Percentiles rank a stretch among this genome's conserved stretches.
phyloP scores from a whole-genome alignment of 2,888 invertebrate species.

The Nebria brevicollis region DNA sequence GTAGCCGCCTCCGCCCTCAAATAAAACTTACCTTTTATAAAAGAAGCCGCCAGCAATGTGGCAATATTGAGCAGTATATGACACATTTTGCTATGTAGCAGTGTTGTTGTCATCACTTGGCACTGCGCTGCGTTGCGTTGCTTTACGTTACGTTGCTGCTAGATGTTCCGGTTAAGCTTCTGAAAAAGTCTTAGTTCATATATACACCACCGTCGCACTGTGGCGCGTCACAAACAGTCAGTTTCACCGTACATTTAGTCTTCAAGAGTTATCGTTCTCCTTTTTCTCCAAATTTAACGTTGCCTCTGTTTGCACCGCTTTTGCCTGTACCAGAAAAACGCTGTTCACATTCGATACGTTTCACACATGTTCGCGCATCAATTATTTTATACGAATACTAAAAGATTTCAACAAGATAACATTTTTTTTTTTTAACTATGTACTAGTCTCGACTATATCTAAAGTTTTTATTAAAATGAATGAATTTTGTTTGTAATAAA shows the following conservation, averaged over 20 bases:
- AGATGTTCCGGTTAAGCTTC: not conserved
- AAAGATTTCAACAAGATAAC: no score
- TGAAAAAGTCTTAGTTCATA: not conserved
- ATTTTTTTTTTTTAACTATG: no score
- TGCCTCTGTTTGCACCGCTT: not conserved
- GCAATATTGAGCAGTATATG: constrained; percentile 5
- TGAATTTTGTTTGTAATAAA: no score
- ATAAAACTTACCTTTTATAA: constrained; percentile 9
- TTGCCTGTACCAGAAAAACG: not conserved
- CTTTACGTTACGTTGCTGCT: not conserved
- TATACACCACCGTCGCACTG: constrained; percentile 1
- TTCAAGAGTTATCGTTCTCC: not conserved
- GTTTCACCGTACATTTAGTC: constrained; percentile 20
- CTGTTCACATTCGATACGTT: not conserved
- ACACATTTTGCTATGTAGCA: constrained; percentile 4
- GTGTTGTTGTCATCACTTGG: not conserved
- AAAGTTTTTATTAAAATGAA: no score
- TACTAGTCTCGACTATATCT: no score
- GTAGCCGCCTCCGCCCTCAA: no score
- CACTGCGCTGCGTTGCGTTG: not conserved
- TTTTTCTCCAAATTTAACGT: not conserved
- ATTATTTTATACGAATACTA: not conserved
- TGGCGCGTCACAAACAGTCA: constrained; percentile 23
- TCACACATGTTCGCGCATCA: not conserved
- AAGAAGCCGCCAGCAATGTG: not conserved